Conservation (phyloP, 2,888 invertebrate genomes). For the Steinernema hermaphroditum region DNA sequence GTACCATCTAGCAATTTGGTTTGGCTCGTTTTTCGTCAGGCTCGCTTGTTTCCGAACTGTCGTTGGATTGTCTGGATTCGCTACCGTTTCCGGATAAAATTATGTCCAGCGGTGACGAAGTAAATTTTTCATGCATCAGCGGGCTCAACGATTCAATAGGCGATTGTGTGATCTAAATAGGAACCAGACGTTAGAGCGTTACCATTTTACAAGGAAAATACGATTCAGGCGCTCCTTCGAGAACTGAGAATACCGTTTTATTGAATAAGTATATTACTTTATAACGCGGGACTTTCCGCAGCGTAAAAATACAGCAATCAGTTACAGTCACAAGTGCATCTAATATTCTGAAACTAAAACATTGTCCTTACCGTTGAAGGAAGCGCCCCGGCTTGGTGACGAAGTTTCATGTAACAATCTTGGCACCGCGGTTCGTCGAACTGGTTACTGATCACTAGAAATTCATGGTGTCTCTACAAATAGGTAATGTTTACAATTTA, state of each 20-base stretch:
- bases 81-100: neutral
- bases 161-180: constrained; percentile 35
- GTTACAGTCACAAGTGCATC: too few relatives aligned
- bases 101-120: constrained; percentile 21
- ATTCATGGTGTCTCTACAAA: constrained; percentile 46
- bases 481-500: neutral
- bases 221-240: too few relatives aligned
- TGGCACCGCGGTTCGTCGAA: constrained; percentile 57
- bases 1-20: constrained; percentile 28
- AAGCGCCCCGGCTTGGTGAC: constrained; percentile 42
- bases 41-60: neutral
- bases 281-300: too few relatives aligned
- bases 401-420: constrained; percentile 48
- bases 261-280: too few relatives aligned
- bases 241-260: too few relatives aligned
- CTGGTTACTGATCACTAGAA: constrained; percentile 48
- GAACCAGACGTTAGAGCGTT: neutral
- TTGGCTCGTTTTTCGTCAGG: constrained; percentile 36
- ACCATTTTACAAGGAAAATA: too few relatives aligned
- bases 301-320: too few relatives aligned
- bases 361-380: constrained; percentile 39
- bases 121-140: neutral
- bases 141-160: constrained; percentile 32
- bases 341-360: too few relatives aligned
- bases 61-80: neutral